Evolutionary conservation across 1,140 invertebrate species (phyloP).

Genomic region (Rhynchophorus ferrugineus): DNA sequence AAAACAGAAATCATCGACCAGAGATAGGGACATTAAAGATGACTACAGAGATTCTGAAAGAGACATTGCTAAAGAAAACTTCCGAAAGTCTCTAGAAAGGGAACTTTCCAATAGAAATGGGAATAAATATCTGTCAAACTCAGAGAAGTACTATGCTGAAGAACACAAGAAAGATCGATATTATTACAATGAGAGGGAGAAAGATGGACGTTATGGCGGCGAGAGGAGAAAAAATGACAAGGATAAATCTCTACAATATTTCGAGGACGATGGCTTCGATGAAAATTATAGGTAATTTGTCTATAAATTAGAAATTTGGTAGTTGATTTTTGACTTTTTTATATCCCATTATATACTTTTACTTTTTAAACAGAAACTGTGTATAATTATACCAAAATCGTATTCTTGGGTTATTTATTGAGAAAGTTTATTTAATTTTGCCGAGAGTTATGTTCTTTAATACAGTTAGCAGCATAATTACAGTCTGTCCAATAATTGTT

Average conservation of each 20-base stretch:
- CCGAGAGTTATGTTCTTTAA: too few relatives aligned
- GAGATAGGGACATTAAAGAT: constrained; percentile 15
- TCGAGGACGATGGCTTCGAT: constrained; percentile 35
- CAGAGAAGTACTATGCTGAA: constrained; percentile 13
- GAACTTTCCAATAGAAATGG: constrained; percentile 13
- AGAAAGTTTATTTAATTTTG: too few relatives aligned
- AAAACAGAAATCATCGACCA: constrained; percentile 30
- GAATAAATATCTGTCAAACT: constrained; percentile 15
- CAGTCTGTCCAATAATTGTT: too few relatives aligned
- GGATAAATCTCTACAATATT: constrained; percentile 26
- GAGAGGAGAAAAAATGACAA: constrained; percentile 18
- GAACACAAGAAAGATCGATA: constrained; percentile 9
- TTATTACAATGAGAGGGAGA: constrained; percentile 13
- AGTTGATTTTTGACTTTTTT: too few relatives aligned
- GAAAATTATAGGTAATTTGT: constrained; percentile 28
- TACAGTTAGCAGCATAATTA: too few relatives aligned
- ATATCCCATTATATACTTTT: too few relatives aligned
- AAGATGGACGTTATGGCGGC: neutral
- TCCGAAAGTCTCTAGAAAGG: constrained; percentile 18
- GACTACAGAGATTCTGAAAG: constrained; percentile 7
- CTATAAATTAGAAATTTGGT: neutral
- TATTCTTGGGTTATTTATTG: too few relatives aligned
- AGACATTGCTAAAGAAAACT: constrained; percentile 7
- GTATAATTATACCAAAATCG: too few relatives aligned
- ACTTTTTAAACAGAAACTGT: too few relatives aligned